These are phyloP conservation scores for Sylvietta virens DNA, from an alignment of 2,113 vertebrate genomes.

Conservation along the genomic window DNA sequence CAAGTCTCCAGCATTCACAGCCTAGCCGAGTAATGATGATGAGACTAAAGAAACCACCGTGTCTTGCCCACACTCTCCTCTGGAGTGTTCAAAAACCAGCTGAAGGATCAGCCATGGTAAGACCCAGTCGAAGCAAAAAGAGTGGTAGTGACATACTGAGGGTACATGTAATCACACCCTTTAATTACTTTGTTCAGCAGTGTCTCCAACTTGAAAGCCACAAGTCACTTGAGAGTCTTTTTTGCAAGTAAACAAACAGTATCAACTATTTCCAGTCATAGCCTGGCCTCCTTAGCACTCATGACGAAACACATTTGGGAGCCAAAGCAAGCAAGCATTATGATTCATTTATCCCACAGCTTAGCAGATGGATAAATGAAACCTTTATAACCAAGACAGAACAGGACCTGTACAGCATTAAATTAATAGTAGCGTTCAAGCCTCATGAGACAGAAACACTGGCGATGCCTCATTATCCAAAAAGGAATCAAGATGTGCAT, in stretches of 20 bases:
- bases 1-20: background rate
- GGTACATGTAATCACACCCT: background rate
- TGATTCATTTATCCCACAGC: conserved; percentile 4
- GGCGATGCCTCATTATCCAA: background rate
- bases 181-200: background rate
- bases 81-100: background rate
- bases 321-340: conserved; percentile 38
- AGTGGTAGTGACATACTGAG: background rate
- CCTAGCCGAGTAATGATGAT: rapidly evolving
- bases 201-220: background rate
- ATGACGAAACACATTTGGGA: background rate
- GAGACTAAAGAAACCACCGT: background rate
- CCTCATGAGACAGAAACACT: background rate
- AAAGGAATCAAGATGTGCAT: background rate
- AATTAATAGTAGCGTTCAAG: rapidly evolving
- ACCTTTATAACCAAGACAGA: background rate
- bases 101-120: background rate
- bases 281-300: background rate
- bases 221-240: background rate
- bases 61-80: background rate
- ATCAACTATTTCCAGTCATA: conserved; percentile 12
- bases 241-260: background rate
- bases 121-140: background rate
- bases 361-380: background rate
- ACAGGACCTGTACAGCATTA: background rate